These are phyloP conservation scores for Daktulosphaira vitifoliae DNA, from an alignment of 1,140 invertebrate genomes.

Conservation along the genomic window DNA sequence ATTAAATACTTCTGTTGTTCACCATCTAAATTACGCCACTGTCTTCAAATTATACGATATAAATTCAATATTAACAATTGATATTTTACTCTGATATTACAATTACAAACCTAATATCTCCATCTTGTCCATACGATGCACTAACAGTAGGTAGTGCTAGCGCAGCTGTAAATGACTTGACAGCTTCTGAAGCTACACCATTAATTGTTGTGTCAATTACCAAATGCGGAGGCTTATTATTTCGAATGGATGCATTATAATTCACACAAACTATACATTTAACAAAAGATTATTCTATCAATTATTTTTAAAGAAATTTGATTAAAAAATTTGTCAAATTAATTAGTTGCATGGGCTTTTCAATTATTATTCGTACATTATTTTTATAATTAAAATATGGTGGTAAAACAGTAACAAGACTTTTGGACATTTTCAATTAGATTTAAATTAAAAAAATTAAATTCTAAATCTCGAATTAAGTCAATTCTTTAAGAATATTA, in stretches of 20 bases:
- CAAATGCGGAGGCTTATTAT: constrained; percentile 59
- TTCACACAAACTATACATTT: constrained; percentile 55
- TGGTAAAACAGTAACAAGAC: no score
- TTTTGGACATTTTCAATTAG: no score
- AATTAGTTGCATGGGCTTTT: no score
- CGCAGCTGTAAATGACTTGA: constrained; percentile 69
- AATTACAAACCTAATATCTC: constrained; percentile 54
- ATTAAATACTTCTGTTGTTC: constrained; percentile 61
- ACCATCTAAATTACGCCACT: constrained; percentile 61
- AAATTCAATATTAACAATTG: no score
- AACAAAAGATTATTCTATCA: no score
- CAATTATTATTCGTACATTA: no score
- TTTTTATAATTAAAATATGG: no score
- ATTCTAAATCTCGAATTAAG: no score
- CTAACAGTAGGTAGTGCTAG: constrained; percentile 72
- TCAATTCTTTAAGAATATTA: no score
- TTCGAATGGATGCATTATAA: constrained; percentile 54
- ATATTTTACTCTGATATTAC: background rate
- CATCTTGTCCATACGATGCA: constrained; percentile 70
- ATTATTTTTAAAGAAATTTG: no score
- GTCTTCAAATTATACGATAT: constrained; percentile 45
- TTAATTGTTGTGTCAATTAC: constrained; percentile 69
- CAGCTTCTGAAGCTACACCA: constrained; percentile 66
- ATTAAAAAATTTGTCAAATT: no score
- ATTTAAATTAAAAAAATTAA: no score